Evolutionary conservation across 1,140 invertebrate genomes (phyloP).

Genomic region (Halictus rubicundus): DNA sequence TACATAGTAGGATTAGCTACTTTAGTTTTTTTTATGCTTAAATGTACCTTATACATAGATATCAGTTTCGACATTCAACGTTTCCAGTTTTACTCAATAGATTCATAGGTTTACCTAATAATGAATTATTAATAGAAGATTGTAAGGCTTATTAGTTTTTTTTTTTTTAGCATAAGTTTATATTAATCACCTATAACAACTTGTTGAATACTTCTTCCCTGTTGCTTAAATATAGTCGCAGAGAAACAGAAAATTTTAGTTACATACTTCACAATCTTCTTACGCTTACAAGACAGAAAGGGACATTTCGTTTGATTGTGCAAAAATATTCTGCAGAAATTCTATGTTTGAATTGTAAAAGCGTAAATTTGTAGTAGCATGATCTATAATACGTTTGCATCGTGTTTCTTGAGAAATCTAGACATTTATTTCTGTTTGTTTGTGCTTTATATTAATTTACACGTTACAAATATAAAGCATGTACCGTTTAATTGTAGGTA

Average conservation of each 20-base stretch:
- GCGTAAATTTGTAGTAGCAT: slow-evolving; percentile 15
- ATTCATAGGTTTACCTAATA: background rate
- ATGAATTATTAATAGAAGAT: slow-evolving; percentile 7
- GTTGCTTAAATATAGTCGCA: slow-evolving; percentile 3
- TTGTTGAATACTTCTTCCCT: slow-evolving; percentile 78
- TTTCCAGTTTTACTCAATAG: background rate
- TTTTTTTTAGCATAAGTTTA: slow-evolving; percentile 61
- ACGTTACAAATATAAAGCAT: slow-evolving; percentile 42
- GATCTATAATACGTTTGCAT: slow-evolving; percentile 13
- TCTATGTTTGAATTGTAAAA: background rate
- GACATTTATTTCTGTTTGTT: slow-evolving; percentile 16
- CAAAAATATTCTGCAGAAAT: background rate
- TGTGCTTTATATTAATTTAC: slow-evolving; percentile 14
- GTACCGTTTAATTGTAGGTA: slow-evolving; percentile 24
- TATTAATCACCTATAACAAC: slow-evolving; percentile 75
- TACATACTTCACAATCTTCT: slow-evolving; percentile 1
- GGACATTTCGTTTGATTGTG: background rate
- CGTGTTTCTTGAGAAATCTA: background rate
- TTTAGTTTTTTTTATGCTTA: too few relatives aligned
- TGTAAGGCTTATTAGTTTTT: slow-evolving; percentile 10
- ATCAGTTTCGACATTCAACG: background rate
- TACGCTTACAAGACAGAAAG: background rate
- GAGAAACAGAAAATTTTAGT: too few relatives aligned
- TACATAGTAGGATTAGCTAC: too few relatives aligned
- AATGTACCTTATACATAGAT: background rate